phyloP scores from a whole-genome alignment of 1,140 invertebrate species.

The Andricus grossulariae region DNA sequence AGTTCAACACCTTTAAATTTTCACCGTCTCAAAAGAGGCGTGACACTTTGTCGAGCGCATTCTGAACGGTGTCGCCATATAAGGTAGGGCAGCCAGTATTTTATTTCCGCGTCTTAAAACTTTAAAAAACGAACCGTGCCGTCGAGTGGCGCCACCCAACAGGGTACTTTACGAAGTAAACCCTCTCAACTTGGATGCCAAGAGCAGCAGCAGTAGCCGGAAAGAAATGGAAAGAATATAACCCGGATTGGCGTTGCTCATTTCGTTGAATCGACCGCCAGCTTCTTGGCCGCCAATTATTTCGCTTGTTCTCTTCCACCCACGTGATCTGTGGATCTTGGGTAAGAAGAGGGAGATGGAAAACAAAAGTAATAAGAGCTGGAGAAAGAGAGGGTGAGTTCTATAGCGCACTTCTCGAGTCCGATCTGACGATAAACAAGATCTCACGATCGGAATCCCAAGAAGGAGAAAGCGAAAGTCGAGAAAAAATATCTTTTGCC shows the following conservation, averaged over 20 bases:
- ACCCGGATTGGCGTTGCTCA: constrained; percentile 31
- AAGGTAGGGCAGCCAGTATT: constrained; percentile 48
- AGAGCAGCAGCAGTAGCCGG: background rate
- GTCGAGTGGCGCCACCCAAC: constrained; percentile 36
- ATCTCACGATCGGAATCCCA: constrained; percentile 38
- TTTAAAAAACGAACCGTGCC: constrained; percentile 33
- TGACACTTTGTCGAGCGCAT: too few species aligned
- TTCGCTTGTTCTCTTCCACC: constrained; percentile 54
- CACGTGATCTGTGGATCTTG: constrained; percentile 36
- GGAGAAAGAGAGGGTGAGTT: constrained; percentile 41
- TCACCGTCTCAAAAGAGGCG: too few species aligned
- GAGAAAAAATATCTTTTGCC: constrained; percentile 36
- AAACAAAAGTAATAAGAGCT: too few species aligned
- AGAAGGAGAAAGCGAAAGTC: constrained; percentile 27
- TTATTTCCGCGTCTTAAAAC: constrained; percentile 53
- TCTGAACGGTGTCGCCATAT: constrained; percentile 43
- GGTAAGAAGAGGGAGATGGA: constrained; percentile 37
- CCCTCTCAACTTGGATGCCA: background rate
- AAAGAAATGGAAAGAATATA: constrained; percentile 9
- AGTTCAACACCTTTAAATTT: too few species aligned
- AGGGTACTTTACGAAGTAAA: too few species aligned
- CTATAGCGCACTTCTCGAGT: constrained; percentile 27
- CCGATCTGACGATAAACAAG: constrained; percentile 53
- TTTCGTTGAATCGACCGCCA: constrained; percentile 50
- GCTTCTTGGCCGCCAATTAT: constrained; percentile 51